phyloP scores from a whole-genome alignment of 2,113 vertebrate species.

The Benitochromis conjunctus region DNA sequence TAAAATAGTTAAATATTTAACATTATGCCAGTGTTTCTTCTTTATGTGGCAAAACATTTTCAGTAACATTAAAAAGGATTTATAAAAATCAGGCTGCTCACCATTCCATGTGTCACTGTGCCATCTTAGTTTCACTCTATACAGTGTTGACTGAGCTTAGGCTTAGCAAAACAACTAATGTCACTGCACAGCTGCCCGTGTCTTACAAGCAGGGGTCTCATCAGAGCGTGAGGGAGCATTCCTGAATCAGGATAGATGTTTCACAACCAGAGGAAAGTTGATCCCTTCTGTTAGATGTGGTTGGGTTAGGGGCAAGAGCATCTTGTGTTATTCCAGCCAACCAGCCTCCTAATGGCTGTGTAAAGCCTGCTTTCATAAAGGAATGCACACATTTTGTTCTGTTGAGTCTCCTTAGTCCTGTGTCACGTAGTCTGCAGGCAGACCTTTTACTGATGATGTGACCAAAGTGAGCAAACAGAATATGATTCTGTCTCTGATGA shows the following conservation, averaged over 20 bases:
- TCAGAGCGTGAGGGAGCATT: background rate
- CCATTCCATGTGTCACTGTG: background rate
- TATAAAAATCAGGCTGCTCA: background rate
- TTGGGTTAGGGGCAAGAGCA: background rate
- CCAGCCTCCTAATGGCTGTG: background rate
- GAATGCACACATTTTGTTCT: background rate
- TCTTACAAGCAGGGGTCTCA: background rate
- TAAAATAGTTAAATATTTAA: background rate
- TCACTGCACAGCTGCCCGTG: background rate
- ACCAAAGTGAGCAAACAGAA: background rate
- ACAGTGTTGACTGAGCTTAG: background rate
- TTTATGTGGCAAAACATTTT: background rate
- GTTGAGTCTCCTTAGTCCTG: background rate
- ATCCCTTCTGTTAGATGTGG: background rate
- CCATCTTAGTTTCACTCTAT: background rate
- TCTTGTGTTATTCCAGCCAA: background rate
- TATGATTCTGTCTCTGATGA: background rate
- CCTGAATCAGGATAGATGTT: background rate
- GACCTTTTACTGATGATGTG: background rate
- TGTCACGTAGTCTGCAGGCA: background rate
- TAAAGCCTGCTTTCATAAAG: background rate
- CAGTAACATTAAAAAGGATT: background rate
- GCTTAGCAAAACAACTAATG: background rate
- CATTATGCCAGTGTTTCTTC: background rate
- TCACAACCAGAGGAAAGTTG: background rate